Conservation (phyloP, 2,888 invertebrate genomes). For the Drosophila heteroneura region DNA sequence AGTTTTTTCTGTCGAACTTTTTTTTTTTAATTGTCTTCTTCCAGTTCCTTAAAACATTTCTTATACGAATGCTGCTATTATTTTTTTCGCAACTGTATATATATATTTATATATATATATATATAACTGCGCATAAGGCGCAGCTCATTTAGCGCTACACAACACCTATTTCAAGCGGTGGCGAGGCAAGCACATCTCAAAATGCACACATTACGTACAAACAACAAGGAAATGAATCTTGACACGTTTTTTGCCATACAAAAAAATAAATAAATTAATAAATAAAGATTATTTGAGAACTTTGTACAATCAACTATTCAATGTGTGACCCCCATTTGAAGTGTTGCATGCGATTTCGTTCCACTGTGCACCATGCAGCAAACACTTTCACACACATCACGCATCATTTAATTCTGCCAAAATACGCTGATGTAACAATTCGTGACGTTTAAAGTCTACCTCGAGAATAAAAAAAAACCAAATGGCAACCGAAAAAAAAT, state of each 20-base stretch:
- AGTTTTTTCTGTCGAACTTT: neutral
- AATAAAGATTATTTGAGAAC: neutral
- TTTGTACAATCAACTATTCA: neutral
- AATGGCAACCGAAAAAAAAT: neutral
- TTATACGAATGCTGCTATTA: neutral
- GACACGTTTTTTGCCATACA: neutral
- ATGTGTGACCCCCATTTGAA: neutral
- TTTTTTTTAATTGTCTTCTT: neutral
- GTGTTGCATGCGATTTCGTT: constrained; percentile 1
- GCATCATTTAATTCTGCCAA: constrained; percentile 41
- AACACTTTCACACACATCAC: constrained; percentile 47
- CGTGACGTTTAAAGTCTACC: constrained; percentile 45
- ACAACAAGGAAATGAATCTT: constrained; percentile 33
- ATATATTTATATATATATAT: neutral
- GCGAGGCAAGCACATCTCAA: constrained; percentile 12
- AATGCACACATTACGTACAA: constrained; percentile 27
- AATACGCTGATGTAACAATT: constrained; percentile 57
- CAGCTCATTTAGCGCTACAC: constrained; percentile 69
- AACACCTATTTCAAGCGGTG: constrained; percentile 28
- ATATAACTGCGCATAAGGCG: constrained; percentile 70
- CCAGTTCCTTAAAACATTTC: neutral
- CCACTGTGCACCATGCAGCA: constrained; percentile 45
- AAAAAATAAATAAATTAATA: neutral
- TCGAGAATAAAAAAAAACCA: neutral
- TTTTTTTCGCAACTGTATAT: neutral